phyloP scores from a whole-genome alignment of 37 sponge, comb jelly and placozoan species.

The Beroe ovata region DNA sequence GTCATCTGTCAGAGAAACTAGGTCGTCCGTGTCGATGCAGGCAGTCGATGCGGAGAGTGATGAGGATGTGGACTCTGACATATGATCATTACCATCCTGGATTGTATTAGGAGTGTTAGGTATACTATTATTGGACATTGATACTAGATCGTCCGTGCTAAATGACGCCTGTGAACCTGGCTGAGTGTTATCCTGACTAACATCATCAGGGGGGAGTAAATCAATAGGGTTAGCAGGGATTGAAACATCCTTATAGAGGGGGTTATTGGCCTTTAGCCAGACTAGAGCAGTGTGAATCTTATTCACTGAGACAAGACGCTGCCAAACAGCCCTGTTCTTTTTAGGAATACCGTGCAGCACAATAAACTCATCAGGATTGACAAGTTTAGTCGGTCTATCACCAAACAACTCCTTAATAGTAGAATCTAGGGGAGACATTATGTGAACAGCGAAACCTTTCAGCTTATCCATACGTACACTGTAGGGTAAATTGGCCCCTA shows the following conservation, averaged over 20 bases:
- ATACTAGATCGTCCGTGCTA: too few relatives aligned
- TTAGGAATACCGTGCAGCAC: not conserved
- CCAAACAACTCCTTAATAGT: not conserved
- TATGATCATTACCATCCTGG: too few relatives aligned
- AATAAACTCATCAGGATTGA: not conserved
- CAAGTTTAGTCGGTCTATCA: not conserved
- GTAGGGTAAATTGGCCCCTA: not conserved
- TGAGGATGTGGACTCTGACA: too few relatives aligned
- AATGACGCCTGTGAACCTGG: too few relatives aligned
- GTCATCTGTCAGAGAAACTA: too few relatives aligned
- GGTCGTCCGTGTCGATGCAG: too few relatives aligned
- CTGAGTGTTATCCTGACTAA: too few relatives aligned
- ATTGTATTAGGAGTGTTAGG: too few relatives aligned
- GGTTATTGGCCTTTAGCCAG: not conserved
- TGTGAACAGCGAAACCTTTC: not conserved
- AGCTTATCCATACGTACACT: not conserved
- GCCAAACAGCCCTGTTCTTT: not conserved
- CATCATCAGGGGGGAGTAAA: too few relatives aligned
- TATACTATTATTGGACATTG: too few relatives aligned
- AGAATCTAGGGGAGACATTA: not conserved
- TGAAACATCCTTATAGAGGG: not conserved
- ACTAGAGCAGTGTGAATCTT: not conserved
- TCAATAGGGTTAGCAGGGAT: conserved; percentile 10
- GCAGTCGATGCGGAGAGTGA: too few relatives aligned
- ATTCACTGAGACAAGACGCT: not conserved